Conservation (phyloP, 2,888 invertebrate species). For the Hirtodrosophila histrioides region DNA sequence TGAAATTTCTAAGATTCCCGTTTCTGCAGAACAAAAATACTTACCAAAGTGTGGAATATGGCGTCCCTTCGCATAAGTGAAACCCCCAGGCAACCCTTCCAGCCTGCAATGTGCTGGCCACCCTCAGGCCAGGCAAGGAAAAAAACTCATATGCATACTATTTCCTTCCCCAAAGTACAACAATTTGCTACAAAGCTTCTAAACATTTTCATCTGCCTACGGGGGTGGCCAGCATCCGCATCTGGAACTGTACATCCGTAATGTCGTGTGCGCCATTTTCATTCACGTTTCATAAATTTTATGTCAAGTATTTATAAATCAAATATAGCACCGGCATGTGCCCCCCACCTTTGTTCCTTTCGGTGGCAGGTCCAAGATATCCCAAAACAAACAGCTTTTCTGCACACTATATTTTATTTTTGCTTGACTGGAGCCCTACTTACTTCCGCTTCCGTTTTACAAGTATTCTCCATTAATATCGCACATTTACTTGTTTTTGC, state of each 20-base stretch:
- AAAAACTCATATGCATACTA: constrained; percentile 40
- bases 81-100: constrained; percentile 49
- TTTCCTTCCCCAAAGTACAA: constrained; percentile 14
- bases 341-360: not conserved
- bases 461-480: constrained; percentile 75
- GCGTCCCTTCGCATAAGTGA: constrained; percentile 17
- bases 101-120: constrained; percentile 3
- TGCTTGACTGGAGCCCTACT: constrained; percentile 35
- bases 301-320: constrained; percentile 76
- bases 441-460: constrained; percentile 70
- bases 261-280: constrained; percentile 60
- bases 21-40: constrained; percentile 11
- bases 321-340: constrained; percentile 51
- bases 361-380: constrained; percentile 2
- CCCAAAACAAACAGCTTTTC: constrained; percentile 13
- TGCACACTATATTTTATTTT: constrained; percentile 36
- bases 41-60: constrained; percentile 30
- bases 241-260: constrained; percentile 32
- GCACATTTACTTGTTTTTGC: constrained; percentile 27
- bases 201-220: constrained; percentile 3
- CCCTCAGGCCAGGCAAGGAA: constrained; percentile 15
- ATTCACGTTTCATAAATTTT: constrained; percentile 74
- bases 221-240: constrained; percentile 27
- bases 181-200: constrained; percentile 26
- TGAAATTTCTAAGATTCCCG: constrained; percentile 23